Conservation (phyloP, 2,797 vertebrate genomes). For the Mormyrus hasselquistii region DNA sequence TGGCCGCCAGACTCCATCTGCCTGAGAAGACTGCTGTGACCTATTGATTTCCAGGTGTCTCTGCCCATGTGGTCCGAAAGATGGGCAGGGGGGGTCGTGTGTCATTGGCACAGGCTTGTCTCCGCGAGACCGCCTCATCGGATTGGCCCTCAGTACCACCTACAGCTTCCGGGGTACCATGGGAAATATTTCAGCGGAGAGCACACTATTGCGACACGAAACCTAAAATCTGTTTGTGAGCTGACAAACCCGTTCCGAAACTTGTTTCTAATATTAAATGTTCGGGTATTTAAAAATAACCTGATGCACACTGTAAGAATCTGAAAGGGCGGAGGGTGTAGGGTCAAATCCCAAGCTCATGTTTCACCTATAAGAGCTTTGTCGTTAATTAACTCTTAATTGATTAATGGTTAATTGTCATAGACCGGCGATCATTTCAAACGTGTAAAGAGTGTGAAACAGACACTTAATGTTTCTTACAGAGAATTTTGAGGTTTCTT, state of each 20-base stretch:
- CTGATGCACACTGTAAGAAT: neutral
- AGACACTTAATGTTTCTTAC: neutral
- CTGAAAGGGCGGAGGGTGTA: neutral
- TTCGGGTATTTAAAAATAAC: neutral
- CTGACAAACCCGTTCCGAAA: neutral
- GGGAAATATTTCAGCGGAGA: neutral
- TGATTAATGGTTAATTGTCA: neutral
- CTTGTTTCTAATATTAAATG: neutral
- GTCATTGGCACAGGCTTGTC: neutral
- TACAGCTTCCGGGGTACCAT: neutral
- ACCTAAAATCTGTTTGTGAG: neutral
- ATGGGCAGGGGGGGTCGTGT: neutral
- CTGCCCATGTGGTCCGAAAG: neutral
- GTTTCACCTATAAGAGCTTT: neutral
- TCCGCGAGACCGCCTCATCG: neutral
- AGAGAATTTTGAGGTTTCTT: neutral
- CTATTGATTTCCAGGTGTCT: neutral
- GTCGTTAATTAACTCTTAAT: neutral
- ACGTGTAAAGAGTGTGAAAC: neutral
- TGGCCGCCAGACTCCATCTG: neutral
- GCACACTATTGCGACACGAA: neutral
- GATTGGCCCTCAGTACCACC: neutral
- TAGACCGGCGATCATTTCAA: neutral
- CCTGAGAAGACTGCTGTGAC: neutral
- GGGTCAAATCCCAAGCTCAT: neutral